Base-by-base conservation (phyloP, 2,888 invertebrate genomes). In the Parnassius orleans region DNA sequence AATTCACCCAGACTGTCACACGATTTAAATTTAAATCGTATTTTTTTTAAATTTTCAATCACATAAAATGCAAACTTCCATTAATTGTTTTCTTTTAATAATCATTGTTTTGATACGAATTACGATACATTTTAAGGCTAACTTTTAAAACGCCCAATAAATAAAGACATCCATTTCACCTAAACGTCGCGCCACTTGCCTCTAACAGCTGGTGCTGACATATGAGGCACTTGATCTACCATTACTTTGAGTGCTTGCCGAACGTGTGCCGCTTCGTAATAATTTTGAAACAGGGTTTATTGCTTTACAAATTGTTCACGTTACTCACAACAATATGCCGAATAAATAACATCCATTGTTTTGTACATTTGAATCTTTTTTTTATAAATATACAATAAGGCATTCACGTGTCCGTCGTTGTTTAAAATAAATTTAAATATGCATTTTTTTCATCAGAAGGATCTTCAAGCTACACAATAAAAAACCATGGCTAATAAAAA, bases 201-300 rank as follows among this genome's bases (percentile, higher is more conserved):
- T 43, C 43, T 2, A 53, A 60, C 48, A 53, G 53, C 53, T 53
- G 50, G 55, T 51, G 54, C 43, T 54, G 60, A 60, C 55, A 19
- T 19, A 55, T 60, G 55, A 55, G 43, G 43, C 54, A 54, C 60
- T 60, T 55, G 60, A 55, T 60, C 55, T 53, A 55, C 55, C 55
- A 60, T 60, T 60, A 60, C 51, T 43, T 33, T 50, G 55, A 60
- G 60, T 60, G 60, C 55, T 60, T 55, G 24, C 60, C 48, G 55
- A 51, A 60, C 60, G 60, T 51, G 50, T 43, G 51, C 44, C 43
- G 55, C 19, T 9, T 60, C 41, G n/a, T 60, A 53, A 60, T 60
- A 53, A 60, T 12, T 60, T 59, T 60, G 47, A 60, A 53, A 33
- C 19, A 46, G 42, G 15, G 42, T 60, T 60, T 53, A 60, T 47